Conservation (phyloP, 2,888 invertebrate species). For the Odontothrips loti region DNA sequence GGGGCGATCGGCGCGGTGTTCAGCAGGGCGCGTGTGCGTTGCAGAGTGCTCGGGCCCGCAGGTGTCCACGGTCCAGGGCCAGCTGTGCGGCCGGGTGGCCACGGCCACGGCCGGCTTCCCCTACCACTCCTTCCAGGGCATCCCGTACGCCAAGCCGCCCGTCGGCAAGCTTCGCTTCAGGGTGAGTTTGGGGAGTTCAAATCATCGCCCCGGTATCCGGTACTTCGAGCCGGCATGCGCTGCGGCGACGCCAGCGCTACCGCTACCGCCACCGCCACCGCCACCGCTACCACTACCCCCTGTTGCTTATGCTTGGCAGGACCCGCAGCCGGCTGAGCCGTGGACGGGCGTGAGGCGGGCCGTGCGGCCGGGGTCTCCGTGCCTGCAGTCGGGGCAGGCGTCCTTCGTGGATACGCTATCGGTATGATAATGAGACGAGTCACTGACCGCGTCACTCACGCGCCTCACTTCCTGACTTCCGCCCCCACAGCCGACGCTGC, state of each 20-base stretch:
- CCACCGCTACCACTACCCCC: background rate
- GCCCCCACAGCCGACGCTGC: background rate
- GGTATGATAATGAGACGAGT: background rate
- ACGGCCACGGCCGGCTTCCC: background rate
- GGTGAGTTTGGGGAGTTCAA: background rate
- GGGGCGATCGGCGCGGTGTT: background rate
- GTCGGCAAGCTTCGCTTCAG: conserved; percentile 3
- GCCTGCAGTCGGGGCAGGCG: background rate
- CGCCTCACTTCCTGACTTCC: background rate
- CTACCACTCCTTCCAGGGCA: conserved; percentile 18
- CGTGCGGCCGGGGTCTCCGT: background rate
- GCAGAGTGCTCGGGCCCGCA: conserved; percentile 1
- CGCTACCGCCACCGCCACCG: background rate
- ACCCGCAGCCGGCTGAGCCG: conserved; percentile 7
- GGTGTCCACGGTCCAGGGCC: background rate
- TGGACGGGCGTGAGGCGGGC: conserved; percentile 5
- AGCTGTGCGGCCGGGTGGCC: background rate
- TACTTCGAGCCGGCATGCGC: no score
- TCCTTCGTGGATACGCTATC: background rate
- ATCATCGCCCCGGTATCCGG: no score
- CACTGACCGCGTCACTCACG: background rate
- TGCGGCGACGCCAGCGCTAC: no score
- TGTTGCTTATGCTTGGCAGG: background rate
- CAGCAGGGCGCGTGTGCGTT: background rate
- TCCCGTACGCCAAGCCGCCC: conserved; percentile 7